Evolutionary conservation across 2,888 invertebrate species (phyloP).

Genomic region (Tubiluchus corallicola): DNA sequence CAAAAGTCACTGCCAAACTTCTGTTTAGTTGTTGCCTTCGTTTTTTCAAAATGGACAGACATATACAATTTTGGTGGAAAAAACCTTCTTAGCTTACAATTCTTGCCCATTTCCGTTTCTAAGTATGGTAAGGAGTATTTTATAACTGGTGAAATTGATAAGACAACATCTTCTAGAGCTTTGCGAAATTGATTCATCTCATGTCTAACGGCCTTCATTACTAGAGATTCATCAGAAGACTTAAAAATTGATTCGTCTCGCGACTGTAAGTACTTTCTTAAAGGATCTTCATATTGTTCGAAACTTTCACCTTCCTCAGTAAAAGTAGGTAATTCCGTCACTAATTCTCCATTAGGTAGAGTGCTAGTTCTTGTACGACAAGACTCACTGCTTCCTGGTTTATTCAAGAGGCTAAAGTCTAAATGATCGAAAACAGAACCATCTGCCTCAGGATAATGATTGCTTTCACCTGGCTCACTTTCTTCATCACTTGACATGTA

Average conservation of each 20-base stretch:
- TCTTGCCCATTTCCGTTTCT: constrained; percentile 61
- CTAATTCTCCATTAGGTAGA: too few species aligned
- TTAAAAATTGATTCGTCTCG: constrained; percentile 26
- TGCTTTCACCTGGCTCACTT: too few species aligned
- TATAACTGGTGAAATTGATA: constrained; percentile 71
- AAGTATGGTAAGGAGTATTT: constrained; percentile 66
- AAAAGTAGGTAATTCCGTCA: too few species aligned
- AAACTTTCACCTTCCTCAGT: background rate
- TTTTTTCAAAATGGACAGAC: constrained; percentile 32
- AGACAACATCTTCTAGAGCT: constrained; percentile 45
- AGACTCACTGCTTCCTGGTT: too few species aligned
- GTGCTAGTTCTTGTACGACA: too few species aligned
- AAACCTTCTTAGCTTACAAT: constrained; percentile 36
- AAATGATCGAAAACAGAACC: too few species aligned
- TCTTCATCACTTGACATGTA: too few species aligned
- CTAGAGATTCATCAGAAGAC: background rate
- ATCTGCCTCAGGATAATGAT: too few species aligned
- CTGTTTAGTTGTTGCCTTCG: constrained; percentile 11
- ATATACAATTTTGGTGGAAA: constrained; percentile 53
- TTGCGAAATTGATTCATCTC: constrained; percentile 47
- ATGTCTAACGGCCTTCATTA: background rate
- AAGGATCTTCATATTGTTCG: constrained; percentile 47
- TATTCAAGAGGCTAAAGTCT: too few species aligned
- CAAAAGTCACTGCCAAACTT: constrained; percentile 10
- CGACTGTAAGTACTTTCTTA: constrained; percentile 38